A percentile compares a stretch with the other conserved stretches of the same genome.
phyloP scores from a whole-genome alignment of 1,140 invertebrate genomes.

The Augochlora pura region DNA sequence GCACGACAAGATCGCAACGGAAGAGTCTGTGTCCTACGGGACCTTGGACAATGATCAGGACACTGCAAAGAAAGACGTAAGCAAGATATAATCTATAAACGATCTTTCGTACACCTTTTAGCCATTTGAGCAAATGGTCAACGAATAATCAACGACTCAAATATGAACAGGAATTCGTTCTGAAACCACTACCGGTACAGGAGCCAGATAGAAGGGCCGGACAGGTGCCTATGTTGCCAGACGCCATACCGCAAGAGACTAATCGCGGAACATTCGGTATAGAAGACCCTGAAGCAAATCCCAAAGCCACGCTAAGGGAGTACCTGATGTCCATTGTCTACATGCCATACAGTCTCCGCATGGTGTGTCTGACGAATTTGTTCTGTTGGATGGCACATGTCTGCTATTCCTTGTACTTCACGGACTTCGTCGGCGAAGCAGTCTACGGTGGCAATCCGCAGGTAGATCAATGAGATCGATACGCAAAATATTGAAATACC shows the following conservation, averaged over 20 bases:
- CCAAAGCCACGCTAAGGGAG: constrained; percentile 83
- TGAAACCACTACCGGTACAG: constrained; percentile 63
- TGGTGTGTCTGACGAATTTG: constrained; percentile 95
- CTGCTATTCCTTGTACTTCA: constrained; percentile 98
- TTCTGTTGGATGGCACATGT: constrained; percentile 99
- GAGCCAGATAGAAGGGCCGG: constrained; percentile 54
- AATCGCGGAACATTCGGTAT: constrained; percentile 36
- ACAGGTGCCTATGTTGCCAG: constrained; percentile 59
- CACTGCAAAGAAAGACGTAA: constrained; percentile 56
- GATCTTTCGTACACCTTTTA: no score
- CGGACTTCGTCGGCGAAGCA: constrained; percentile 97
- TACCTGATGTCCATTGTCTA: constrained; percentile 94
- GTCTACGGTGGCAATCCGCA: constrained; percentile 96
- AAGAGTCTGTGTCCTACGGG: constrained; percentile 70
- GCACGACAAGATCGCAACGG: constrained; percentile 68
- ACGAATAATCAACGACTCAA: no score
- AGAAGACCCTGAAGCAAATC: constrained; percentile 61
- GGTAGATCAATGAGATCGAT: constrained; percentile 73
- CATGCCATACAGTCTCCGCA: constrained; percentile 92
- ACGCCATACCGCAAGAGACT: constrained; percentile 27
- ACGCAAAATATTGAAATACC: no score
- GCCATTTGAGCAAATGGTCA: no score
- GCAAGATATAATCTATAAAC: no score
- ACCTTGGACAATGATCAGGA: constrained; percentile 58
- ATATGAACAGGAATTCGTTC: constrained; percentile 66